Conservation (phyloP, 2,797 vertebrate genomes). For the Denticeps clupeoides region DNA sequence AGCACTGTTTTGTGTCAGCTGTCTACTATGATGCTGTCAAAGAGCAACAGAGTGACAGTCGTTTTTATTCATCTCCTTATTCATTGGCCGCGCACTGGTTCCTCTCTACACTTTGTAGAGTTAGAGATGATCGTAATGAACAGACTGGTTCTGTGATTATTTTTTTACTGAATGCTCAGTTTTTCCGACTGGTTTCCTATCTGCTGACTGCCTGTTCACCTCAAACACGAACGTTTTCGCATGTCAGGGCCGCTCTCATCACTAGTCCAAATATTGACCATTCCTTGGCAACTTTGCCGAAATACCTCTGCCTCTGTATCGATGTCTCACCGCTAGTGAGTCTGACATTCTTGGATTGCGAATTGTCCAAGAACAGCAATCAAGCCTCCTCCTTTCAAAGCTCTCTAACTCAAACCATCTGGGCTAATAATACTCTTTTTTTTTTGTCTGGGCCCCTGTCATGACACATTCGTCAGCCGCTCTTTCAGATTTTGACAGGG, state of each 20-base stretch:
- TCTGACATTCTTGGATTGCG: constrained; percentile 50
- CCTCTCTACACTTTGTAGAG: too few relatives aligned
- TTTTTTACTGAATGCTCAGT: too few relatives aligned
- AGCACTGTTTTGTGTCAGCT: constrained; percentile 27
- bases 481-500: not conserved
- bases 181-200: too few relatives aligned
- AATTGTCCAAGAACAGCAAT: constrained; percentile 61
- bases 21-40: too few relatives aligned
- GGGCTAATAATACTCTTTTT: constrained; percentile 59
- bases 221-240: constrained; percentile 46
- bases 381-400: constrained; percentile 46
- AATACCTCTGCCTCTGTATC: constrained; percentile 27
- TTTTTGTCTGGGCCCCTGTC: constrained; percentile 39
- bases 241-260: constrained; percentile 31
- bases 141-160: too few relatives aligned
- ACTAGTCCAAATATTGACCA: constrained; percentile 41
- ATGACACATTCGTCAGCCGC: not conserved
- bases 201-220: too few relatives aligned
- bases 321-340: constrained; percentile 25
- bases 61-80: too few relatives aligned
- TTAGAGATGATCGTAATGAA: too few relatives aligned
- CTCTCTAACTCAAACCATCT: constrained; percentile 63
- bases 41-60: too few relatives aligned
- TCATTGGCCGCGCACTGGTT: too few relatives aligned
- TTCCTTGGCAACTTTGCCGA: constrained; percentile 33